phyloP scores from a whole-genome alignment of 2,113 vertebrate genomes.

The Dicaeum eximium region DNA sequence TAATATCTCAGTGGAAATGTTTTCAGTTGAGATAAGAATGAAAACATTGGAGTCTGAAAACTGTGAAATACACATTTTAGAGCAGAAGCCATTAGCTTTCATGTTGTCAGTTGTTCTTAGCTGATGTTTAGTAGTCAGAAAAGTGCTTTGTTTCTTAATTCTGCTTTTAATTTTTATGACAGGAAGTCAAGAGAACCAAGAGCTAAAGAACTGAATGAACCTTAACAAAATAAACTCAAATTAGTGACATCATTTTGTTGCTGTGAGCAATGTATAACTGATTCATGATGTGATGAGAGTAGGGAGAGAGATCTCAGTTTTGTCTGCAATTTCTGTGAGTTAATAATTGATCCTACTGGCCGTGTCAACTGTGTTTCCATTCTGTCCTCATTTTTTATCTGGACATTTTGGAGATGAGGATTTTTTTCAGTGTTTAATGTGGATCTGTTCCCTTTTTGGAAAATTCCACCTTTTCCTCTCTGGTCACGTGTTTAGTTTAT shows the following conservation, averaged over 20 bases:
- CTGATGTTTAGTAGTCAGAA: neutral
- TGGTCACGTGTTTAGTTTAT: fast-evolving
- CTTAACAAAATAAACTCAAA: constrained; percentile 2
- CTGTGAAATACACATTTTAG: neutral
- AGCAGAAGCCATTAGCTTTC: neutral
- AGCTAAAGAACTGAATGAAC: constrained; percentile 8
- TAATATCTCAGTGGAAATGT: neutral
- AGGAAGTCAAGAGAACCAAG: neutral
- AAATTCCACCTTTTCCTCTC: neutral
- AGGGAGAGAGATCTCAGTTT: neutral
- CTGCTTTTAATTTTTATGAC: neutral
- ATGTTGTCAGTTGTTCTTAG: neutral
- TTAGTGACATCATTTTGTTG: neutral
- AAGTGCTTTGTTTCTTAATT: neutral
- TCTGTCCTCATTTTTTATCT: neutral
- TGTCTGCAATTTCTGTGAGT: neutral
- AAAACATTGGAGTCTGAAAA: neutral
- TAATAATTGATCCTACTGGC: neutral
- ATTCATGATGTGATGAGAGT: neutral
- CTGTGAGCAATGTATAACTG: neutral
- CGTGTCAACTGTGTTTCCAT: neutral
- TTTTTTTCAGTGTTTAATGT: neutral
- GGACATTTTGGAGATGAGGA: neutral
- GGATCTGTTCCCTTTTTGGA: neutral
- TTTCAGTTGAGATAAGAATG: neutral